A percentile compares a stretch with the other conserved stretches of the same genome.
These are phyloP conservation scores for Holothuria glaberrima DNA, from an alignment of 35 echinoderm and acorn worm species.

Conservation along the genomic window DNA sequence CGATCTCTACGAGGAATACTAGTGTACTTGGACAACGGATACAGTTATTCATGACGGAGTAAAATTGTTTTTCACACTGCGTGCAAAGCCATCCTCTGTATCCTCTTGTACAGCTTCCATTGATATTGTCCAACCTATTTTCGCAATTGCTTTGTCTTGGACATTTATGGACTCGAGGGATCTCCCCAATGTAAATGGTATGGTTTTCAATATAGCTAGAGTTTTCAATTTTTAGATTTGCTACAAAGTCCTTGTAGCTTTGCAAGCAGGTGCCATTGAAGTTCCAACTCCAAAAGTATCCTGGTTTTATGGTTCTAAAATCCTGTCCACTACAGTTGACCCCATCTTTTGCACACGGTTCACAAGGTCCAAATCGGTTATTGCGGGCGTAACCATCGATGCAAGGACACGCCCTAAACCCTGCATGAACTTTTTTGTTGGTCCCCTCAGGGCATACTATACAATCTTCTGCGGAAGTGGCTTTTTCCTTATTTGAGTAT, in stretches of 20 bases:
- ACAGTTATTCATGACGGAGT: conserved; percentile 31
- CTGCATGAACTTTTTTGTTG: conserved; percentile 2
- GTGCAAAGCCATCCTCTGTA: conserved; percentile 58
- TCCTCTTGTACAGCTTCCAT: conserved; percentile 15
- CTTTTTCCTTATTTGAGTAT: neutral
- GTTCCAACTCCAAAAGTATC: conserved; percentile 54
- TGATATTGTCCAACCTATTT: neutral
- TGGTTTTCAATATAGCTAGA: neutral
- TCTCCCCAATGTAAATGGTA: conserved; percentile 1
- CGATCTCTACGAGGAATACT: neutral
- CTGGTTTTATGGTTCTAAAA: conserved; percentile 30
- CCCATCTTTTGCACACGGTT: neutral
- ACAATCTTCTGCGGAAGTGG: conserved; percentile 29
- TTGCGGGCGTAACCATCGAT: conserved; percentile 18
- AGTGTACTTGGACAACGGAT: neutral
- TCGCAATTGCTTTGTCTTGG: neutral
- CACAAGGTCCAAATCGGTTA: conserved; percentile 38
- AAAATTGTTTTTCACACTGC: neutral
- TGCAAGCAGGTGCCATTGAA: neutral
- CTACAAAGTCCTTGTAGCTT: conserved; percentile 36
- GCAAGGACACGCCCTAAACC: conserved; percentile 57
- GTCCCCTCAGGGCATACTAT: conserved; percentile 60
- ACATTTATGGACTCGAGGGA: conserved; percentile 7
- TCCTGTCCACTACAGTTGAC: conserved; percentile 29
- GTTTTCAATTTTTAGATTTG: neutral